Evolutionary conservation across 2,113 vertebrate species (phyloP), one percentile per base, ranked within the genome.

Genomic region (Otis tarda): DNA sequence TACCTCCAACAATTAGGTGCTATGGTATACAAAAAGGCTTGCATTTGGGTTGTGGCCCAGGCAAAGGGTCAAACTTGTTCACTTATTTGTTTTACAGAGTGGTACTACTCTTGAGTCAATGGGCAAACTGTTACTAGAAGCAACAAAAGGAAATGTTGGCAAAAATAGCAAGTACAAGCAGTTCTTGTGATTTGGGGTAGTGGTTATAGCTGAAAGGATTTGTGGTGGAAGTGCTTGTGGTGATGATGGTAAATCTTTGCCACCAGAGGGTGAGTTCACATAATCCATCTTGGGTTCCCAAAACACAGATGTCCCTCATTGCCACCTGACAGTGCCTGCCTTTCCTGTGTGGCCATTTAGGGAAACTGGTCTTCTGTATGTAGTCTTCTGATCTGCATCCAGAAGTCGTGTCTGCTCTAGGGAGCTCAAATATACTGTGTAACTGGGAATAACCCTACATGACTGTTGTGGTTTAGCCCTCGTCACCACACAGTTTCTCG

Each of bases 201-300:
- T 3, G 50, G 83, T 80, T 90, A 25, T 13, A 64, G 57, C 91
- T 87, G 80, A 82, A 75, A 41, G 87, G 77, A 16, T 91, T 91
- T 89, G 89, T 84, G 77, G 89, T 87, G 77, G 69, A 90, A 84
- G 73, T 27, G 68, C 56, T 92, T 78, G 89, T 92, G 91, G 89
- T 67, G 80, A 13, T 37, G 63, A 15, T 70, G 86, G 89, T 87
- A 16, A 76, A 28, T 79, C 87, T 89, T n/a, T 83, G 60, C 52
- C 76, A 91, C 69, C 17, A 57, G 55, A 35, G 79, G 27, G 31
- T 93, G 71, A 83, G 65, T 94, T 88, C 53, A 14, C 19, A 23
- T 76, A 22, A 10, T 79, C 39, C 1, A 0, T 24, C 53, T 30
- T 4, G 57, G 15, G 22, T 33, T 92, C 50, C 27, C 35, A 15